A percentile compares a stretch with the other conserved stretches of the same genome.
phyloP scores from a whole-genome alignment of 2,113 vertebrate species.

The Actinemys pallida region DNA sequence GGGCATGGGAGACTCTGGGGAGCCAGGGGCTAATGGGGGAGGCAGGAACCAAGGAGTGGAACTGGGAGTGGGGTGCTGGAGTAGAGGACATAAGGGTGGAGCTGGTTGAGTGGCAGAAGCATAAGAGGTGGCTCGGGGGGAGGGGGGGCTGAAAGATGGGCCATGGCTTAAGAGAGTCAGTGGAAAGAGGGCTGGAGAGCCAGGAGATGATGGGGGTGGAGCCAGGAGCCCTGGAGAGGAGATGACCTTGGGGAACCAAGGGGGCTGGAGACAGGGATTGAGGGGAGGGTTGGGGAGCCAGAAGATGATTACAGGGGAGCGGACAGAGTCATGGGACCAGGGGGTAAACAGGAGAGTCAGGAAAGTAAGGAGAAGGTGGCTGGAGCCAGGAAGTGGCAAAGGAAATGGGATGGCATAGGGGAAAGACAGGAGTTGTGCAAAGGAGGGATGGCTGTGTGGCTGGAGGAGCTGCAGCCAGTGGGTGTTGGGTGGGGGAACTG shows the following conservation, averaged over 20 bases:
- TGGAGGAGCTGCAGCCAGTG: not conserved
- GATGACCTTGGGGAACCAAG: accelerated
- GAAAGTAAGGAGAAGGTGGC: not conserved
- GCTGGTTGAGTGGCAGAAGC: not conserved
- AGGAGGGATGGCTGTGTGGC: too few relatives aligned
- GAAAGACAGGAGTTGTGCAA: not conserved
- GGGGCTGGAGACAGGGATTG: accelerated
- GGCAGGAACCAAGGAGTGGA: not conserved
- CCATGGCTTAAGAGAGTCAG: too few relatives aligned
- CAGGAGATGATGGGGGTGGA: not conserved
- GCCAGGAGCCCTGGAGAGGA: not conserved
- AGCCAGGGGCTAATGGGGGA: accelerated
- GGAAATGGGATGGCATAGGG: not conserved
- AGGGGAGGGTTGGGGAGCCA: not conserved
- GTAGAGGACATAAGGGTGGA: not conserved
- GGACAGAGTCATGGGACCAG: not conserved
- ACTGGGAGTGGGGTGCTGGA: not conserved
- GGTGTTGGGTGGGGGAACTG: not conserved
- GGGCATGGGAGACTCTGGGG: not conserved
- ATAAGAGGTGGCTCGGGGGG: too few relatives aligned
- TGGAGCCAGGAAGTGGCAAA: not conserved
- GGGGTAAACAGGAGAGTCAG: not conserved
- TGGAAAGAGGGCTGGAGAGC: not conserved
- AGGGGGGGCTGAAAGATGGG: too few relatives aligned
- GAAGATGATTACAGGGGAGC: not conserved